Base-by-base conservation (phyloP, 1,140 invertebrate species). In the Ganaspis sp. region DNA sequence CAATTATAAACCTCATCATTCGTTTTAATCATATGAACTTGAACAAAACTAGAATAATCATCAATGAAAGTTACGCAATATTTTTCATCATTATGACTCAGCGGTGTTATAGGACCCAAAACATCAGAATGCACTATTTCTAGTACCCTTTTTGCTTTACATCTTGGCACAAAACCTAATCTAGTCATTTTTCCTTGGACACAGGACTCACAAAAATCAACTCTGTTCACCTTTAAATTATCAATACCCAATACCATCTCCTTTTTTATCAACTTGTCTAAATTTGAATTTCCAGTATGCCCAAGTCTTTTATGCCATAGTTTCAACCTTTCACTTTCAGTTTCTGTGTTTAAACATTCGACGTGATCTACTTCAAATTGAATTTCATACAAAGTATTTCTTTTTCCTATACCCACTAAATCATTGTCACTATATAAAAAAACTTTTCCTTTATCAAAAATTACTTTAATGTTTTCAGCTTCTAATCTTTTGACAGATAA, bases 41-140 rank as follows among this genome's bases (percentile, higher is more conserved):
- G 64, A 58, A 64, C 58, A 73, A 79, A 83, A 8, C 79, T 69
- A 0, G 84, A 80, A 19, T 54, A 80, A 64, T 88, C 83, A 81
- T 90, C 87, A 69, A 82, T 83, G 17, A 87, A 81, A 1, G 77
- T 76, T 34, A 90, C 38, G 77, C 87, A 85, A 76, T 89, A 90
- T 9, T 76, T 80, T n/a, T 77, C 40, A 4, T 82, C 79, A 69
- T 81, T 81, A 45, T 80, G 29, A 15, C 86, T 84, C n/a, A 72
- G 8, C 4, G 76, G 76, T 11, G 72, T 70, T 64, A 88, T 84
- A 37, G 83, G 83, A 45, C 87, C 88, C 72, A 82, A 84, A 0
- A 73, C 3, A 17, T 69, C 72, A 11, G 37, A 40, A 40, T 75
- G 69, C 17, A 75, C 38, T 2, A 74, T 37, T 26, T 74, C 38